Evolutionary conservation across 2,113 vertebrate species (phyloP), one percentile per base, ranked within the genome.

Genomic region (Brachionichthys hirsutus): DNA sequence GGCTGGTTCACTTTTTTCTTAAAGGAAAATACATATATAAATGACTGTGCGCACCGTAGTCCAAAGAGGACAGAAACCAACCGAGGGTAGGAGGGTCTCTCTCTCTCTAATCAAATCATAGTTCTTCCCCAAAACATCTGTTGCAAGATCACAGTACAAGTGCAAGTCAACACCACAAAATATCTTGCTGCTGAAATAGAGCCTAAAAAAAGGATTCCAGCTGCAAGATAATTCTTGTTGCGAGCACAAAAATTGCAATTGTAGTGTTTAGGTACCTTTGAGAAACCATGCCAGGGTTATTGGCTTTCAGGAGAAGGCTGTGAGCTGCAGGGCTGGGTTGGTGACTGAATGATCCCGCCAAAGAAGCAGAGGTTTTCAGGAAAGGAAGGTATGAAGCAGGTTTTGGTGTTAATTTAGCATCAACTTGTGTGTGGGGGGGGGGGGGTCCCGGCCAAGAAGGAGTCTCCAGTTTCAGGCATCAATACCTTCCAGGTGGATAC

Each of bases 201-300:
- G 43, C 67, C 50, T 30, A 20, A 77, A 62, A n/a, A n/a, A 73
- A 46, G 70, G 58, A 62, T 61, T 70, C 43, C 36, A 67, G 60
- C 76, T 59, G 42, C 74, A 77, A 75, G 66, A 73, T 67, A 6
- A 47, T 59, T 42, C 40, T 38, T 58, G 51, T 62, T 74, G 54
- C 58, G 58, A 75, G 74, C 70, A n/a, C n/a, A 40, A 62, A 63
- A 24, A 54, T 42, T 67, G 79, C 58, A 50, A 50, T 57, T 77
- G 65, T 82, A 85, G 83, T 87, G 85, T 88, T 84, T 54, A 24
- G 72, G 62, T 60, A 70, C 65, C 40, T 74, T 71, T 70, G 58
- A 74, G 49, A 77, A 76, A 71, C 73, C 78, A 75, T 70, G 75
- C 65, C 70, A 62, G 44, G 57, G 63, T 70, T 35, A 43, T 63